These are phyloP conservation scores for Cordilura impudica DNA, from an alignment of 2,888 invertebrate species.

Conservation along the genomic window DNA sequence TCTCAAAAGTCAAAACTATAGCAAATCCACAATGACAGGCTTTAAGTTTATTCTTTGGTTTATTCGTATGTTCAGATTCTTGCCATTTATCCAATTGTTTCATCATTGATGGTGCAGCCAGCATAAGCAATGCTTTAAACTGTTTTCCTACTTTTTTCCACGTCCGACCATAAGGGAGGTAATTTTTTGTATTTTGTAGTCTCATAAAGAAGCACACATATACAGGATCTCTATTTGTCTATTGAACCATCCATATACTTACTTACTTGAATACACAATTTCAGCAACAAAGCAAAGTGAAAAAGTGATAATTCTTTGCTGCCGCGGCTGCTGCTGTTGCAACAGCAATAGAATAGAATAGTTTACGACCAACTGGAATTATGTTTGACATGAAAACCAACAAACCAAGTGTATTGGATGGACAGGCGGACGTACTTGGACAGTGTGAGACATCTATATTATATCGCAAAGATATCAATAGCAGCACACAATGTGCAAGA, in stretches of 20 bases:
- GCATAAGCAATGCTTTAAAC: background rate
- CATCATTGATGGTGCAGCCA: conserved; percentile 36
- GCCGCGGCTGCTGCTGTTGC: conserved; percentile 29
- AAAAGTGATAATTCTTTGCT: conserved; percentile 57
- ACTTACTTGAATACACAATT: conserved; percentile 30
- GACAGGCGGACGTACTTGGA: conserved; percentile 46
- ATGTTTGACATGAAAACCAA: conserved; percentile 60
- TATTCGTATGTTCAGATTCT: conserved; percentile 16
- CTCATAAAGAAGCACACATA: conserved; percentile 46
- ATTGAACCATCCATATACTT: background rate
- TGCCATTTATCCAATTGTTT: conserved; percentile 29
- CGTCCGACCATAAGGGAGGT: conserved; percentile 10
- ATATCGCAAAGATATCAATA: conserved; percentile 43
- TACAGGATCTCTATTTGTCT: background rate
- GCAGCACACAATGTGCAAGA: background rate
- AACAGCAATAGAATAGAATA: conserved; percentile 53
- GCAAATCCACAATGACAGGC: conserved; percentile 60
- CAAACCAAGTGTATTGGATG: conserved; percentile 58
- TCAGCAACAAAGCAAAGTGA: conserved; percentile 32
- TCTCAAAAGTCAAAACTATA: conserved; percentile 41
- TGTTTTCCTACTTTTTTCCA: background rate
- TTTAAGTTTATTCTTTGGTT: conserved; percentile 57
- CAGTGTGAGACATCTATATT: conserved; percentile 37
- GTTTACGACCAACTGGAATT: conserved; percentile 59
- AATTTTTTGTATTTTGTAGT: conserved; percentile 13